A percentile compares a stretch with the other conserved stretches of the same genome.
phyloP scores from a whole-genome alignment of 2,113 vertebrate genomes.

The western clawed frog (Xenopus tropicalis) region DNA sequence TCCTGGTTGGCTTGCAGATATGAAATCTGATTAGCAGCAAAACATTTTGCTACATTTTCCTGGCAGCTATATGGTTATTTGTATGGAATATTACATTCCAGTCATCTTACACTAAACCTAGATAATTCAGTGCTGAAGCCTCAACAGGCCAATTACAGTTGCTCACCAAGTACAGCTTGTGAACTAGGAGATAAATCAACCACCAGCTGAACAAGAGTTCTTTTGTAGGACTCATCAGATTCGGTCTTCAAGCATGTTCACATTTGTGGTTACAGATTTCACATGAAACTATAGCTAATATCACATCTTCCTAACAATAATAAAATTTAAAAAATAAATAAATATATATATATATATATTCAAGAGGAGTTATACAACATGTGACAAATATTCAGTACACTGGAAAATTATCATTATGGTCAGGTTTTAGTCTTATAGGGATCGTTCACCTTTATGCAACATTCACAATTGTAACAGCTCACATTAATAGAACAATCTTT shows the following conservation, averaged over 20 bases:
- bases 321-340: too few relatives aligned
- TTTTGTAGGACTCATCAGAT: conserved; percentile 41
- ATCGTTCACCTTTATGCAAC: too few relatives aligned
- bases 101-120: conserved; percentile 28
- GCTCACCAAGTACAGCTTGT: conserved; percentile 6
- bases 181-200: conserved; percentile 31
- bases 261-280: conserved; percentile 19
- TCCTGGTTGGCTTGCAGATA: conserved; percentile 32
- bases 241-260: neutral
- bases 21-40: conserved; percentile 24
- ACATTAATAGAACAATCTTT: too few relatives aligned
- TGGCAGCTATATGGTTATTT: conserved; percentile 40
- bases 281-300: conserved; percentile 25
- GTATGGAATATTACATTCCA: conserved; percentile 38
- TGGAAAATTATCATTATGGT: too few relatives aligned
- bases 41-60: conserved; percentile 45
- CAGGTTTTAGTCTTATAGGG: too few relatives aligned
- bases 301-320: neutral
- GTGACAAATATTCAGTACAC: too few relatives aligned
- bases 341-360: too few relatives aligned
- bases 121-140: conserved; percentile 42
- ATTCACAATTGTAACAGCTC: too few relatives aligned
- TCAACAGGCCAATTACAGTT: conserved; percentile 41
- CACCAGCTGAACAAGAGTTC: neutral
- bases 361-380: too few relatives aligned